A percentile compares a stretch with the other conserved stretches of the same genome.
phyloP scores from a whole-genome alignment of 2,797 vertebrate species.

The Petrocephalus schoutedeni region DNA sequence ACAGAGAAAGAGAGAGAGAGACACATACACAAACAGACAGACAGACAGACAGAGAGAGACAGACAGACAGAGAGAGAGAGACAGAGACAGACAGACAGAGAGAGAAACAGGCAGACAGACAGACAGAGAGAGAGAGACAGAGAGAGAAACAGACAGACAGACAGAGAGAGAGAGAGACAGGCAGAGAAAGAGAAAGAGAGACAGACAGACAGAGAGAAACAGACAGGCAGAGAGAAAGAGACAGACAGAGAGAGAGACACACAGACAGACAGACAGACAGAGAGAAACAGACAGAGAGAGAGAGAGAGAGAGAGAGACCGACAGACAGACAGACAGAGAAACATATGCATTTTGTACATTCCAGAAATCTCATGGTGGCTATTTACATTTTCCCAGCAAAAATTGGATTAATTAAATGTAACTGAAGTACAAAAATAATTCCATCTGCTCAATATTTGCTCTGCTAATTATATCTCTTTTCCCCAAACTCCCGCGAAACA shows the following conservation, averaged over 20 bases:
- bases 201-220: not conserved
- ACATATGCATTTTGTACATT: not conserved
- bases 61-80: not conserved
- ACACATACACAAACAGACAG: not conserved
- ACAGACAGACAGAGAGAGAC: not conserved
- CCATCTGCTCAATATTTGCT: no score
- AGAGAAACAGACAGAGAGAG: not conserved
- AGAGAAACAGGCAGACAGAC: not conserved
- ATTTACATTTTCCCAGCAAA: no score
- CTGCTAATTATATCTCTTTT: no score
- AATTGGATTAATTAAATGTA: no score
- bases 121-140: not conserved
- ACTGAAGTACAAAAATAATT: no score
- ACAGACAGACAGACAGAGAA: not conserved
- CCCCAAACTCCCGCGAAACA: no score
- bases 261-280: no score
- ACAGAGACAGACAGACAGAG: not conserved
- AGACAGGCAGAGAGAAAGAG: not conserved
- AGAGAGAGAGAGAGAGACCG: constrained; percentile 25
- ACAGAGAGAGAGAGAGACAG: not conserved
- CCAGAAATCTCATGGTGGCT: not conserved
- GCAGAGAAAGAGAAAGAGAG: not conserved
- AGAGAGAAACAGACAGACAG: not conserved
- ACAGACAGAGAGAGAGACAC: not conserved
- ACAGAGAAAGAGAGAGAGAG: not conserved